Conservation (phyloP, 2,113 vertebrate genomes). For the Scopus umbretta region DNA sequence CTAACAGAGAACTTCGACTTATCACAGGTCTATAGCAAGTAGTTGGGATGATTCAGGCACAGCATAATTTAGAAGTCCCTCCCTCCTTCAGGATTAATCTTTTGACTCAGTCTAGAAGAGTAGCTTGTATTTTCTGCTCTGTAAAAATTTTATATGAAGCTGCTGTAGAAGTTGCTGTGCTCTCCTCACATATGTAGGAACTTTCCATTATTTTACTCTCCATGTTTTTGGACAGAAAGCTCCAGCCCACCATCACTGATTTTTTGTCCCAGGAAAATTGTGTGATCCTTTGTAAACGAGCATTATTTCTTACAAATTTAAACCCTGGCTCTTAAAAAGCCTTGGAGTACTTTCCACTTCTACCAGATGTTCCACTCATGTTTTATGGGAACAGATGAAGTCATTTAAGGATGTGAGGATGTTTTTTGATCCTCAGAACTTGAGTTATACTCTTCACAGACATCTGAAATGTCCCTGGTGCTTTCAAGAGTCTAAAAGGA, state of each 20-base stretch:
- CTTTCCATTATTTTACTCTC: not conserved
- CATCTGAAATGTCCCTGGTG: not conserved
- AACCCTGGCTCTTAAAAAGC: slow-evolving; percentile 29
- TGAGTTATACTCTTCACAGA: not conserved
- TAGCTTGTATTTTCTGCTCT: not conserved
- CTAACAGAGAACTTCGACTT: not conserved
- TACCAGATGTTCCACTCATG: slow-evolving; percentile 60
- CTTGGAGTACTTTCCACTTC: slow-evolving; percentile 51
- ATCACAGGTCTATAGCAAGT: not conserved
- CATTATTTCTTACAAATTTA: slow-evolving; percentile 44
- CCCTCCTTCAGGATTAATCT: not conserved
- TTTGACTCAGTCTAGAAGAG: not conserved
- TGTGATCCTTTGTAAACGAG: slow-evolving; percentile 11
- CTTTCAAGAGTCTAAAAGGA: not conserved
- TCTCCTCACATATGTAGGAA: not conserved
- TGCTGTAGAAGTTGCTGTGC: not conserved
- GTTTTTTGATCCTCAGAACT: slow-evolving; percentile 2
- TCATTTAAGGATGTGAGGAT: slow-evolving; percentile 38
- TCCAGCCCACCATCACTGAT: not conserved
- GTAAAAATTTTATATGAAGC: not conserved
- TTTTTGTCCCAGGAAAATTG: slow-evolving; percentile 23
- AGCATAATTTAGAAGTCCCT: not conserved
- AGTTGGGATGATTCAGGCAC: not conserved
- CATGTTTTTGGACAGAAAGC: not conserved
- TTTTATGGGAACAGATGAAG: slow-evolving; percentile 61